Percentiles rank a stretch among this genome's conserved stretches.
Conservation (phyloP, 2,888 invertebrate species). For the Eristalis intricaria region DNA sequence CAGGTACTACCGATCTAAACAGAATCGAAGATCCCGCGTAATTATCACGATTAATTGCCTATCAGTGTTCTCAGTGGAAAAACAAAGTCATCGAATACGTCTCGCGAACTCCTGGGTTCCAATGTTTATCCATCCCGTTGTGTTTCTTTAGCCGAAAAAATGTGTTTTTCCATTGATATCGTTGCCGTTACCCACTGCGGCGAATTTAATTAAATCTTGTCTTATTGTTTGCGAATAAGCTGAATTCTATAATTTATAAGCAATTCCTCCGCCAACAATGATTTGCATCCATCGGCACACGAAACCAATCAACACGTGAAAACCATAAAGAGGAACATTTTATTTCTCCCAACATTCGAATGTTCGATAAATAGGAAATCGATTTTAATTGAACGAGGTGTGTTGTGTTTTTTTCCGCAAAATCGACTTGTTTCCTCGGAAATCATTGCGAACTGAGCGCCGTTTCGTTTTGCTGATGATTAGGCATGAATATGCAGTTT, state of each 20-base stretch:
- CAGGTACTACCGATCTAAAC: too few species aligned
- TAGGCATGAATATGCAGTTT: background rate
- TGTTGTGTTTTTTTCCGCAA: background rate
- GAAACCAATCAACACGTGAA: conserved; percentile 20
- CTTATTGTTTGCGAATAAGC: background rate
- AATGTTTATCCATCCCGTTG: too few species aligned
- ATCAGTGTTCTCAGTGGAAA: too few species aligned
- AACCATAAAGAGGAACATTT: background rate
- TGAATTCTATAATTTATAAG: background rate
- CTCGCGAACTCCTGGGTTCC: too few species aligned
- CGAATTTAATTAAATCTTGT: background rate
- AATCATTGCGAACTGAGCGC: background rate
- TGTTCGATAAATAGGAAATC: background rate
- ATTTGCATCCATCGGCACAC: background rate
- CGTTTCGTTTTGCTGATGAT: background rate
- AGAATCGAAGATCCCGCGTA: too few species aligned
- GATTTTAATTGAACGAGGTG: background rate
- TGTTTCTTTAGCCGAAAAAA: too few species aligned
- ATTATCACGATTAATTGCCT: too few species aligned
- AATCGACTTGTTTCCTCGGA: background rate
- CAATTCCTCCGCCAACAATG: background rate
- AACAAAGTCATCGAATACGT: too few species aligned
- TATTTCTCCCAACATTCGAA: background rate
- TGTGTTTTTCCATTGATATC: background rate
- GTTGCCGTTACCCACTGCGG: background rate